Conservation (phyloP, 2,888 invertebrate species). For the Alloplasta piceator region DNA sequence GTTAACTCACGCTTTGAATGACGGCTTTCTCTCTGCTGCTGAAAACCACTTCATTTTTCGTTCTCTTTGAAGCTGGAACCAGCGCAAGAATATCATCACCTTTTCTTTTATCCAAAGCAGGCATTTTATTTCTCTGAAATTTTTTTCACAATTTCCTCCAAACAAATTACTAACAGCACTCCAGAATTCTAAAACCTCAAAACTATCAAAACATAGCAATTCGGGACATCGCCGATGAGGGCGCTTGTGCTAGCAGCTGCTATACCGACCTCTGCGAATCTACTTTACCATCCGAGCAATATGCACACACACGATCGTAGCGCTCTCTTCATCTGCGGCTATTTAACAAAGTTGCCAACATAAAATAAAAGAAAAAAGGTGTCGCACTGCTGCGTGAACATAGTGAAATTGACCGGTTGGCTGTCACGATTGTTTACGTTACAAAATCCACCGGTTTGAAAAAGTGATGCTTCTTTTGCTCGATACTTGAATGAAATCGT, state of each 20-base stretch:
- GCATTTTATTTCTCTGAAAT: conserved; percentile 72
- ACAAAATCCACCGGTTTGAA: conserved; percentile 56
- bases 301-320: no score
- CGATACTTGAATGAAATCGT: conserved; percentile 6
- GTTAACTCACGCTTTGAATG: conserved; percentile 88
- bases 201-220: no score
- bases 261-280: no score
- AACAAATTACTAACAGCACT: conserved; percentile 9
- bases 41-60: conserved; percentile 89
- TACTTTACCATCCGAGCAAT: no score
- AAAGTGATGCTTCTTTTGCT: conserved; percentile 47
- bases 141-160: conserved; percentile 12
- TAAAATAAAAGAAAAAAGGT: neutral
- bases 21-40: conserved; percentile 90
- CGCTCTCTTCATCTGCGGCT: no score
- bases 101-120: conserved; percentile 80
- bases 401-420: conserved; percentile 26
- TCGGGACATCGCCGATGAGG: neutral
- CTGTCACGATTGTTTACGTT: conserved; percentile 54
- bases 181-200: conserved; percentile 2
- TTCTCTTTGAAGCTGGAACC: conserved; percentile 86
- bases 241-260: neutral
- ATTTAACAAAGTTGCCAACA: no score
- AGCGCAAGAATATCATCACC: conserved; percentile 81
- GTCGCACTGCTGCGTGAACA: conserved; percentile 9